Conservation (phyloP, 1,140 invertebrate genomes). For the Aphis gossypii region DNA sequence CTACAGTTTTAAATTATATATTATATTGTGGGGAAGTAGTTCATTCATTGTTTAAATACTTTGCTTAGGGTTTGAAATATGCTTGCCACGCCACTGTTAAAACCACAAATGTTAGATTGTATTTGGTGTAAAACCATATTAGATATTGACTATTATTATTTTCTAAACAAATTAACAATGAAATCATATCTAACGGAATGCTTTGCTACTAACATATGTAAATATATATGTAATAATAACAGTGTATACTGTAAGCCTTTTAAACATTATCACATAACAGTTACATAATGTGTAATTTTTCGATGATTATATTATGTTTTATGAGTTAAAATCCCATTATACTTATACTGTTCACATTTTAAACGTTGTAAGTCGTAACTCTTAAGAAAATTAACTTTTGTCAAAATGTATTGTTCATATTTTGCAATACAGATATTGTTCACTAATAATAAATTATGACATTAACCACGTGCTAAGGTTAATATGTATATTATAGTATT, state of each 20-base stretch:
- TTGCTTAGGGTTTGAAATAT: too few species aligned
- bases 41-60: too few species aligned
- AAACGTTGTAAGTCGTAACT: background rate
- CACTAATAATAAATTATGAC: background rate
- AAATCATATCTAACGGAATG: background rate
- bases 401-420: background rate
- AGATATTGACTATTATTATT: background rate
- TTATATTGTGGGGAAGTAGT: too few species aligned
- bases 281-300: background rate
- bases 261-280: conserved; percentile 2
- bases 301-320: background rate
- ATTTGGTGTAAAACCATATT: too few species aligned
- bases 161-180: background rate
- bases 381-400: background rate
- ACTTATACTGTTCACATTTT: background rate
- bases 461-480: background rate
- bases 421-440: background rate
- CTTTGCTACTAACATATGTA: background rate
- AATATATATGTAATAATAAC: background rate
- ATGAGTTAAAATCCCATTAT: background rate
- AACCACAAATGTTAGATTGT: background rate
- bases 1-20: too few species aligned
- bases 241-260: background rate
- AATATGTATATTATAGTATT: background rate
- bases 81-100: background rate